Percentiles rank a stretch among this genome's conserved stretches.
These are phyloP conservation scores for Agonopterix subpropinquella DNA, from an alignment of 2,888 invertebrate genomes.

Conservation along the genomic window DNA sequence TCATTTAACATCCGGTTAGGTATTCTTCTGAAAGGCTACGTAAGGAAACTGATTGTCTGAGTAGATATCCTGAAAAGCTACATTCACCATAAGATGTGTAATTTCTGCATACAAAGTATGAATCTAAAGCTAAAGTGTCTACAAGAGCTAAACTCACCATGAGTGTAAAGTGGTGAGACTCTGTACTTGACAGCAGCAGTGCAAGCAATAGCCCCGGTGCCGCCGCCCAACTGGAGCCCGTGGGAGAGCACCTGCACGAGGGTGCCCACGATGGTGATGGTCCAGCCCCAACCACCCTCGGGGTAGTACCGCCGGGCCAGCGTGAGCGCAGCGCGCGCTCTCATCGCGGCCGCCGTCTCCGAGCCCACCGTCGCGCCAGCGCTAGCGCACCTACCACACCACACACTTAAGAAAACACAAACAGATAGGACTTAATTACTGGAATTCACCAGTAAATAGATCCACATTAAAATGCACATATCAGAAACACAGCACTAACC, in stretches of 20 bases:
- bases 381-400: conserved; percentile 68
- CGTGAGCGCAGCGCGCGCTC: conserved; percentile 78
- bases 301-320: conserved; percentile 87
- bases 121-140: too few relatives aligned
- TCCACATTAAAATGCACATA: conserved; percentile 2
- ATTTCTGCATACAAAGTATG: too few relatives aligned
- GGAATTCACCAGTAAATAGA: conserved; percentile 14
- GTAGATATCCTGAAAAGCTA: too few relatives aligned
- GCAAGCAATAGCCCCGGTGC: conserved; percentile 78
- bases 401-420: conserved; percentile 27
- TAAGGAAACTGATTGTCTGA: too few relatives aligned
- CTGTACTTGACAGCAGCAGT: conserved; percentile 78
- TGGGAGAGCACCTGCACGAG: conserved; percentile 84
- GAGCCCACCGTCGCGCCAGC: conserved; percentile 62
- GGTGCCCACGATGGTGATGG: conserved; percentile 83
- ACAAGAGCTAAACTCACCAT: conserved; percentile 66
- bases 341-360: conserved; percentile 64
- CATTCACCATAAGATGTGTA: too few relatives aligned
- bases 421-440: conserved; percentile 12
- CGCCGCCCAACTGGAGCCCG: conserved; percentile 84
- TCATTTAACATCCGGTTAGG: conserved; percentile 15
- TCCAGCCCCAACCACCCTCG: conserved; percentile 93
- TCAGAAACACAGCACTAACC: conserved; percentile 45
- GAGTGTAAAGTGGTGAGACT: conserved; percentile 77
- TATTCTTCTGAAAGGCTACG: neutral